Evolutionary conservation across 2,888 invertebrate species (phyloP).

Genomic region (Desoria tigrina): DNA sequence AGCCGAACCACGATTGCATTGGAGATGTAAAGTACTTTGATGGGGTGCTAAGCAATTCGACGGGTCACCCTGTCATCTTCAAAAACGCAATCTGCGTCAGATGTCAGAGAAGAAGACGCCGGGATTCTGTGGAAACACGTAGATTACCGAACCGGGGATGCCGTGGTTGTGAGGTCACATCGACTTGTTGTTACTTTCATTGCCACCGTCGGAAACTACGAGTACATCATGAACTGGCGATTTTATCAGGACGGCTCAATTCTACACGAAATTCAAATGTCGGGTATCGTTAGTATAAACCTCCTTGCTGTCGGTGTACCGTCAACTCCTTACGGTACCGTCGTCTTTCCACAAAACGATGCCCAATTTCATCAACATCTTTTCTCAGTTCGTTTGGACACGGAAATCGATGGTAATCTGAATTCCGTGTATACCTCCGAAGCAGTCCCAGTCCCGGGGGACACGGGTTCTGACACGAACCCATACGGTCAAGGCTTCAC

Average conservation of each 20-base stretch:
- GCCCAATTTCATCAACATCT: slow-evolving; percentile 40
- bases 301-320: slow-evolving; percentile 22
- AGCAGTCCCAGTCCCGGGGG: no score
- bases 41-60: slow-evolving; percentile 24
- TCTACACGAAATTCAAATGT: no score
- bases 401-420: no score
- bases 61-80: slow-evolving; percentile 12
- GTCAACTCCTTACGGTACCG: no score
- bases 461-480: slow-evolving; percentile 21
- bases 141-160: no score
- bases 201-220: no score
- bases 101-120: slow-evolving; percentile 35
- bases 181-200: no score
- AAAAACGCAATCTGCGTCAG: slow-evolving; percentile 11
- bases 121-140: slow-evolving; percentile 48
- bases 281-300: slow-evolving; percentile 28
- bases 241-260: slow-evolving; percentile 43
- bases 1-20: slow-evolving; percentile 27
- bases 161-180: no score
- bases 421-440: no score
- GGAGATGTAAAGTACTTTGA: slow-evolving; percentile 30
- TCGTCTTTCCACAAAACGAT: slow-evolving; percentile 21
- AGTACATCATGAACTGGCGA: slow-evolving; percentile 36
- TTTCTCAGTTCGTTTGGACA: slow-evolving; percentile 25
- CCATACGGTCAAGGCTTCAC: no score